These are phyloP conservation scores for Machimus atricapillus DNA, from an alignment of 2,888 invertebrate genomes.

Conservation along the genomic window DNA sequence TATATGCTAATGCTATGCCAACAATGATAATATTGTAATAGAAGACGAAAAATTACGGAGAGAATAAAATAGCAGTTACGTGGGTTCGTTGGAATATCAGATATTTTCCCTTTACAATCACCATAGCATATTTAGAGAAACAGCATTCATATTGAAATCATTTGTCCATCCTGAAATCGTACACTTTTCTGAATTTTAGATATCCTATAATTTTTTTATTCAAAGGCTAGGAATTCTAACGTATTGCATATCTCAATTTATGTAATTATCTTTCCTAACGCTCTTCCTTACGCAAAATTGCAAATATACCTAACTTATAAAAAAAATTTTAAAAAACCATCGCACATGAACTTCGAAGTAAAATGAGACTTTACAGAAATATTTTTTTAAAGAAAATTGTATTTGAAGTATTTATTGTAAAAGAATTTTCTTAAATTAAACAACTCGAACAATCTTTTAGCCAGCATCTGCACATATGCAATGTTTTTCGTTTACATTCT, in stretches of 20 bases:
- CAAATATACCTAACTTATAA: background rate
- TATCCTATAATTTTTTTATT: background rate
- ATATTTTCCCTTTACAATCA: background rate
- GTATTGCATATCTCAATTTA: background rate
- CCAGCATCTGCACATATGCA: background rate
- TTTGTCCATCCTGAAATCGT: background rate
- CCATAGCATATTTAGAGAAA: background rate
- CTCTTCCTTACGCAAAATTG: no score
- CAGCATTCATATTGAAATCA: background rate
- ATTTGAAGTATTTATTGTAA: no score
- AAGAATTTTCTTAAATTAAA: background rate
- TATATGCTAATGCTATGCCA: background rate
- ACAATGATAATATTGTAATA: background rate
- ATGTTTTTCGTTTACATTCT: background rate
- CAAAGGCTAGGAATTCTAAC: background rate
- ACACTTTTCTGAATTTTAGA: background rate
- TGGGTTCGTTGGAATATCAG: background rate
- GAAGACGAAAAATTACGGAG: background rate
- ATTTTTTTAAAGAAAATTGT: background rate
- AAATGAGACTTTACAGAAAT: background rate
- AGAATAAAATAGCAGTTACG: background rate
- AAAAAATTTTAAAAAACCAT: background rate
- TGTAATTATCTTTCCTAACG: no score
- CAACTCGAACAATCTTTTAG: background rate
- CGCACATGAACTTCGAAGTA: background rate